phyloP scores from a whole-genome alignment of 1,140 invertebrate species.

The Musca domestica region DNA sequence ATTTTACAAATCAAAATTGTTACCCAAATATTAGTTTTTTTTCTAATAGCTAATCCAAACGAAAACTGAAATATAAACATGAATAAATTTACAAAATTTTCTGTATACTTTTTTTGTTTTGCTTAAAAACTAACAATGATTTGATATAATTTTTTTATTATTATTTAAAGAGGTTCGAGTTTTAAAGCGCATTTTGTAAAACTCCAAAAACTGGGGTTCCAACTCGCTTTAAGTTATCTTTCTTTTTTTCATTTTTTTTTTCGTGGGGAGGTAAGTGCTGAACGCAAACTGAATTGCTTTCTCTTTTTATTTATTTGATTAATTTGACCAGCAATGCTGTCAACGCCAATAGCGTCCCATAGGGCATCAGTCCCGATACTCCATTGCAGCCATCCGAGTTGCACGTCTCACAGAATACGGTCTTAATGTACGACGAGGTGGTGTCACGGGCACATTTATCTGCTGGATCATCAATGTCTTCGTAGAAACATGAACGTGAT shows the following conservation, averaged over 20 bases:
- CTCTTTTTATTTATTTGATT: slow-evolving; percentile 27
- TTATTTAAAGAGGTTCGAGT: neutral
- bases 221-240: neutral
- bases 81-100: no score
- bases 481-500: slow-evolving; percentile 52
- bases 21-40: no score
- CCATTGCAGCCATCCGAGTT: slow-evolving; percentile 50
- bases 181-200: neutral
- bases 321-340: slow-evolving; percentile 11
- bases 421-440: slow-evolving; percentile 53
- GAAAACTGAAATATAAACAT: no score
- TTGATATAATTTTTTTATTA: neutral
- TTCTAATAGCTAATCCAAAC: no score
- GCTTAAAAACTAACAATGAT: no score
- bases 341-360: slow-evolving; percentile 27
- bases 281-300: neutral
- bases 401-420: slow-evolving; percentile 52
- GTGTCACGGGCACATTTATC: slow-evolving; percentile 49
- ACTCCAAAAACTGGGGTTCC: neutral
- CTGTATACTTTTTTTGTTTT: no score
- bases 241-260: no score
- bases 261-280: no score
- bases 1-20: no score
- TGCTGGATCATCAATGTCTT: slow-evolving; percentile 48
- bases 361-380: slow-evolving; percentile 28